Evolutionary conservation across 2,113 vertebrate genomes (phyloP).

Genomic region (Piprites chloris): DNA sequence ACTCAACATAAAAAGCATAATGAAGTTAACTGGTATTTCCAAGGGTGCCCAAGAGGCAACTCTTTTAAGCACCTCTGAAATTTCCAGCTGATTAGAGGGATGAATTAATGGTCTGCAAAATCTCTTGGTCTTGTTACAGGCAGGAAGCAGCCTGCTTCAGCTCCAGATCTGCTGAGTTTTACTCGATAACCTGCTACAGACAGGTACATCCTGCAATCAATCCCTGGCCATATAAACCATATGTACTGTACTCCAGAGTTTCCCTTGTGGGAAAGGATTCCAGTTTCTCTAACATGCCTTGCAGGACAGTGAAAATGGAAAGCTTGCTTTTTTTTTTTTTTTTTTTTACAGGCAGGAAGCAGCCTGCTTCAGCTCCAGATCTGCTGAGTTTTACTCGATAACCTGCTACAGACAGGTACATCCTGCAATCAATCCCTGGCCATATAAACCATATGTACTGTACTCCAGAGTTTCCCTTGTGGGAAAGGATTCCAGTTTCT

Average conservation of each 20-base stretch:
- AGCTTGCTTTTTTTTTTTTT: not conserved
- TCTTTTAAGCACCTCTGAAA: not conserved
- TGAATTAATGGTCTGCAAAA: conserved; percentile 1
- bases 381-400: not conserved
- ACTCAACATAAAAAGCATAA: not conserved
- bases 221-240: not conserved
- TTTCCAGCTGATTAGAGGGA: not conserved
- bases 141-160: not conserved
- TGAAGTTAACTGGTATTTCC: not conserved
- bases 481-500: not conserved
- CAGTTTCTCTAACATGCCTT: not conserved
- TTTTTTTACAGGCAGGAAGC: not conserved
- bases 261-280: not conserved
- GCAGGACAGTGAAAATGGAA: not conserved
- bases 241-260: not conserved
- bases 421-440: not conserved
- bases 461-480: not conserved
- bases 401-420: not conserved
- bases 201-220: not conserved
- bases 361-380: not conserved
- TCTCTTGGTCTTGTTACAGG: not conserved
- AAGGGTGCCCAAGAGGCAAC: conserved; percentile 1
- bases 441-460: not conserved
- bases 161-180: not conserved
- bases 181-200: not conserved